Conservation (phyloP, 2,888 invertebrate species). For the Colostygia pectinataria region DNA sequence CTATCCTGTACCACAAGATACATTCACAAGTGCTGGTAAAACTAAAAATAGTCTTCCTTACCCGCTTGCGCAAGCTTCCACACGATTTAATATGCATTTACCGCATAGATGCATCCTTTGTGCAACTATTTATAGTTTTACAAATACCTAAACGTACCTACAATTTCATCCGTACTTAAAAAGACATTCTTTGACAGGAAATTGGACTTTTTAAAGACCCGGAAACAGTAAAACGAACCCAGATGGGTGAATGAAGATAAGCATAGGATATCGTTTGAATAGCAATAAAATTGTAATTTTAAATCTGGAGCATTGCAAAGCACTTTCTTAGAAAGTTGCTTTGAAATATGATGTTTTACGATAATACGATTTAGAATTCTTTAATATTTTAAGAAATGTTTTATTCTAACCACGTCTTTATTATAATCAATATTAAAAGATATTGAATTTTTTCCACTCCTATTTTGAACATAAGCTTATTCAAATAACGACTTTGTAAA, state of each 20-base stretch:
- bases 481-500: too few species aligned
- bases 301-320: conserved; percentile 5
- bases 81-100: conserved; percentile 57
- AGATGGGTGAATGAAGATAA: conserved; percentile 31
- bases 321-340: background rate
- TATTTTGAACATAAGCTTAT: too few species aligned
- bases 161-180: conserved; percentile 1
- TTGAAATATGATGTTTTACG: conserved; percentile 7
- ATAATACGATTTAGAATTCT: conserved; percentile 11
- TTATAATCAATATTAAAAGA: conserved; percentile 29
- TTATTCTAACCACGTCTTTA: conserved; percentile 23
- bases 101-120: conserved; percentile 64
- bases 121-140: conserved; percentile 38
- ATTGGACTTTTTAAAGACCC: conserved; percentile 13
- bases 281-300: conserved; percentile 17
- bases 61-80: conserved; percentile 45
- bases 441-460: conserved; percentile 1
- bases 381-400: conserved; percentile 7
- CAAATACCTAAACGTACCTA: conserved; percentile 16
- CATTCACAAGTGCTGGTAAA: background rate
- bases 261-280: conserved; percentile 22
- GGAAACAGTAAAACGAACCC: conserved; percentile 29
- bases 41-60: conserved; percentile 53
- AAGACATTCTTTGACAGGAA: conserved; percentile 4
- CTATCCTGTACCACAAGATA: conserved; percentile 1